A percentile compares a stretch with the other conserved stretches of the same genome.
Evolutionary conservation across 2,113 vertebrate species (phyloP).

Genomic region (Chloroceryle aenea): DNA sequence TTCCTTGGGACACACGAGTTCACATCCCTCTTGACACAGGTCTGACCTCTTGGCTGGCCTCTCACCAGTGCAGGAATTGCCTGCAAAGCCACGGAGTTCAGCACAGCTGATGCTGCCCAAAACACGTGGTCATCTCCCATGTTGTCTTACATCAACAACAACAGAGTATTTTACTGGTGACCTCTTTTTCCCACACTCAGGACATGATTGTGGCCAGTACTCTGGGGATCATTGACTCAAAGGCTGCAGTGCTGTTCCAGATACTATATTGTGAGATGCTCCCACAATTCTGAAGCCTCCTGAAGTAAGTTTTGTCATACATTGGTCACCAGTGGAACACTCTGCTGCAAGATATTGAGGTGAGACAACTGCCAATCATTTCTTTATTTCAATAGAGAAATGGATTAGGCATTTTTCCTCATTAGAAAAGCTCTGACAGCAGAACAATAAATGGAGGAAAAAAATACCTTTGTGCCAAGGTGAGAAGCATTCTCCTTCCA

Average conservation of each 20-base stretch:
- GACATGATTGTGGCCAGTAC: fast-evolving
- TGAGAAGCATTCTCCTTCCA: not conserved
- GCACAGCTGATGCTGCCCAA: not conserved
- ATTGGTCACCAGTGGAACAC: not conserved
- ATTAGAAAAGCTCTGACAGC: not conserved
- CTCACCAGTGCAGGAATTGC: not conserved
- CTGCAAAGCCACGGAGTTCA: not conserved
- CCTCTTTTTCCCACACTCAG: not conserved
- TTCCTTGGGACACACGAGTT: not conserved
- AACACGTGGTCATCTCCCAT: not conserved
- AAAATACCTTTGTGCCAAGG: too few species aligned
- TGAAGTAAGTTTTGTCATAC: not conserved
- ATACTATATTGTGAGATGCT: fast-evolving
- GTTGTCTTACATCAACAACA: not conserved
- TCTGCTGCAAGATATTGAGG: not conserved
- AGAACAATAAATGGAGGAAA: not conserved
- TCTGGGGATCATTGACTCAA: fast-evolving
- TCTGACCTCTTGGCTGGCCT: not conserved
- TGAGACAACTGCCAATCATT: not conserved
- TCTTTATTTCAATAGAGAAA: not conserved
- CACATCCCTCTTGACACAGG: not conserved
- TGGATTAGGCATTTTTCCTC: fast-evolving
- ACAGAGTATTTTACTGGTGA: not conserved
- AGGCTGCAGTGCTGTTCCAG: fast-evolving
- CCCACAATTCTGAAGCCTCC: not conserved